Conservation (phyloP, 2,113 vertebrate genomes). For the Heterotis niloticus region DNA sequence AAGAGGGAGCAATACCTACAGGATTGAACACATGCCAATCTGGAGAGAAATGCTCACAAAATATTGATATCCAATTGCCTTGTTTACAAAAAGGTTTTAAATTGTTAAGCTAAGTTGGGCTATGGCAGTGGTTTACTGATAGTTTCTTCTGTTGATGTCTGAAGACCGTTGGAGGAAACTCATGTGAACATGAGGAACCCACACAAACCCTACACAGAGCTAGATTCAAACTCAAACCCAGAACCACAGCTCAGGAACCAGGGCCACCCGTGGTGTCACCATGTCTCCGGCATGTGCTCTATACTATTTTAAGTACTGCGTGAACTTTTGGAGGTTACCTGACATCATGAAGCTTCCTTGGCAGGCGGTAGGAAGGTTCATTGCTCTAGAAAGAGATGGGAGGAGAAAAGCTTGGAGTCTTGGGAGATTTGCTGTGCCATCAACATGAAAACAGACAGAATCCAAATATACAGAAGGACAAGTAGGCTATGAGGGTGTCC, state of each 20-base stretch:
- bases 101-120: background rate
- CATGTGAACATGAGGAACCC: too few relatives aligned
- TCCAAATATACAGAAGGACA: background rate
- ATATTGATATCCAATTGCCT: background rate
- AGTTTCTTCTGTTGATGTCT: too few relatives aligned
- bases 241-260: too few relatives aligned
- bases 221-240: too few relatives aligned
- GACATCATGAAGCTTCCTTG: background rate
- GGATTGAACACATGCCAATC: background rate
- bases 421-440: background rate
- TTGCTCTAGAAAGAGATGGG: background rate
- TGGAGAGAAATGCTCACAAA: background rate
- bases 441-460: background rate
- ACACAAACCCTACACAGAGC: too few relatives aligned
- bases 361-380: background rate
- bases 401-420: background rate
- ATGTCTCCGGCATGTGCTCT: too few relatives aligned
- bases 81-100: background rate
- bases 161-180: too few relatives aligned
- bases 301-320: background rate
- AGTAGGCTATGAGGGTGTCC: background rate
- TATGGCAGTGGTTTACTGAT: background rate
- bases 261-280: too few relatives aligned
- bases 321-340: background rate
- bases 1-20: background rate